phyloP scores from a whole-genome alignment of 1,140 invertebrate genomes.

The Conopomorpha cramerella region DNA sequence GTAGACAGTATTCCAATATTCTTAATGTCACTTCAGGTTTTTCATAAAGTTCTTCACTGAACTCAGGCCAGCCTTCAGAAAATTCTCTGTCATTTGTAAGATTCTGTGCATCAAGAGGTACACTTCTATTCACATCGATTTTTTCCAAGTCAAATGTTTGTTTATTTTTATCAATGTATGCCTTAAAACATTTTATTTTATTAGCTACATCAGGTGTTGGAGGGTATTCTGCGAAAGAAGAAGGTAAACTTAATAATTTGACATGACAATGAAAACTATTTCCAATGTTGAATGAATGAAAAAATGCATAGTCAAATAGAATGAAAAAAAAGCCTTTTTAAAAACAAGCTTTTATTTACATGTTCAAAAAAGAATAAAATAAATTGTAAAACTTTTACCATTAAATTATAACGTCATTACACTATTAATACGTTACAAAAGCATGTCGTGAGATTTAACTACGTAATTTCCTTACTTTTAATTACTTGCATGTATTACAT shows the following conservation, averaged over 20 bases:
- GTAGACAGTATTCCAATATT: constrained; percentile 72
- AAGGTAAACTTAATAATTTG: constrained; percentile 1
- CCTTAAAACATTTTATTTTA: constrained; percentile 60
- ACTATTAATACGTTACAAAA: too few species aligned
- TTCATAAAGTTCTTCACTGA: constrained; percentile 68
- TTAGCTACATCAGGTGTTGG: constrained; percentile 39
- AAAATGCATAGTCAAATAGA: too few species aligned
- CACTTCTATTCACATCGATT: constrained; percentile 66
- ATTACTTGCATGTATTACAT: too few species aligned
- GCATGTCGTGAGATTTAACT: too few species aligned
- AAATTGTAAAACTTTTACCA: too few species aligned
- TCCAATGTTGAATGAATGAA: too few species aligned
- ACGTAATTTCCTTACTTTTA: too few species aligned
- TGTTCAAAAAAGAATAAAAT: too few species aligned
- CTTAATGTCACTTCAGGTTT: constrained; percentile 67
- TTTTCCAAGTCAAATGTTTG: constrained; percentile 61
- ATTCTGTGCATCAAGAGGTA: constrained; percentile 68
- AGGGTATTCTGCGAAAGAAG: constrained; percentile 56
- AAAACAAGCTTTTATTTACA: too few species aligned
- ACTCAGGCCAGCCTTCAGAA: constrained; percentile 62
- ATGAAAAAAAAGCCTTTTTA: too few species aligned
- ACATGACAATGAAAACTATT: constrained; percentile 9
- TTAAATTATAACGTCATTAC: too few species aligned
- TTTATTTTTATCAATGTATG: constrained; percentile 61
- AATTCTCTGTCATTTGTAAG: constrained; percentile 67